phyloP scores from a whole-genome alignment of 2,113 vertebrate genomes.

The Gallinago jamesoni region DNA sequence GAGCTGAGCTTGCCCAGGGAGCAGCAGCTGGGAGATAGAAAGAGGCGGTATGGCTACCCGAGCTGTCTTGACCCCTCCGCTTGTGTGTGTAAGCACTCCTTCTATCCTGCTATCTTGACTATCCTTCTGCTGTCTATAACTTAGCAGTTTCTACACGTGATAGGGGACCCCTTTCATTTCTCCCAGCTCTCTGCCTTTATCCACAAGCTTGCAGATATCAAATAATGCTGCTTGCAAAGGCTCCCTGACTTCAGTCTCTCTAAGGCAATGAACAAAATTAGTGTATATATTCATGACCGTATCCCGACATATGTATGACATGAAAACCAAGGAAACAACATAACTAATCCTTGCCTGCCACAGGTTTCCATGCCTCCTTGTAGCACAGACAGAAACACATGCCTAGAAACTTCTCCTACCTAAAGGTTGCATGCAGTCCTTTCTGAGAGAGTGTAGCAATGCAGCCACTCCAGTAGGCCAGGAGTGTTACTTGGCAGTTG shows the following conservation, averaged over 20 bases:
- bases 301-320: not conserved
- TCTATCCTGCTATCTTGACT: not conserved
- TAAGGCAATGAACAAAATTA: not conserved
- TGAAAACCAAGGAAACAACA: not conserved
- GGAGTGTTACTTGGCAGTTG: not conserved
- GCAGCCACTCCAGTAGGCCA: not conserved
- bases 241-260: not conserved
- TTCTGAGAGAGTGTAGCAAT: not conserved
- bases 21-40: conserved; percentile 11
- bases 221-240: not conserved
- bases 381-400: not conserved
- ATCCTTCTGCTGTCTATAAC: not conserved
- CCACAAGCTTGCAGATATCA: not conserved
- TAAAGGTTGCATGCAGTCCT: not conserved
- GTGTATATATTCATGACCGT: not conserved
- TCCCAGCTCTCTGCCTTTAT: not conserved
- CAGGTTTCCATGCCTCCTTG: not conserved
- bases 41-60: not conserved
- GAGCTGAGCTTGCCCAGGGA: not conserved
- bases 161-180: not conserved
- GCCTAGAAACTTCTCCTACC: not conserved
- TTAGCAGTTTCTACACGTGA: not conserved
- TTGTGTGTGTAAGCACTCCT: not conserved
- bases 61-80: not conserved
- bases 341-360: not conserved